Evolutionary conservation across 2,888 invertebrate genomes (phyloP).

Genomic region (Spicauda simplicius): DNA sequence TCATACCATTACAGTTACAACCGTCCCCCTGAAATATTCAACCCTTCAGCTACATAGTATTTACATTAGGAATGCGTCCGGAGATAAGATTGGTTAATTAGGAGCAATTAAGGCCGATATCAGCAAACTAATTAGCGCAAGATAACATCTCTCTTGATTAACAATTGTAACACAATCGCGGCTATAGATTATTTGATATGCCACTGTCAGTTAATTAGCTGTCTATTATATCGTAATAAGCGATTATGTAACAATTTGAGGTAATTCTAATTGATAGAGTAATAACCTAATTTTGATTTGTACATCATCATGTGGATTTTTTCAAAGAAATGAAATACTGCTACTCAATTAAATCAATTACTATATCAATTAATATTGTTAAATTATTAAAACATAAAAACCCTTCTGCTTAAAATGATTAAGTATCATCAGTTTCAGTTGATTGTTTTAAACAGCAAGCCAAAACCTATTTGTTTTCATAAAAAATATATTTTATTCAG

Average conservation of each 20-base stretch:
- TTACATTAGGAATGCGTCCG: conserved; percentile 23
- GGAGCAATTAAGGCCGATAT: conserved; percentile 43
- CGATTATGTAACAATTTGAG: conserved; percentile 31
- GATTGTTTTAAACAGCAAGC: too few species aligned
- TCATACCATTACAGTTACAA: too few species aligned
- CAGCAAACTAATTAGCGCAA: conserved; percentile 46
- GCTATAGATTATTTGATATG: conserved; percentile 17
- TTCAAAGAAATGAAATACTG: too few species aligned
- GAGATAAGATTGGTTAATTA: conserved; percentile 46
- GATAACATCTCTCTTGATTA: conserved; percentile 48
- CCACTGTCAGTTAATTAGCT: conserved; percentile 28
- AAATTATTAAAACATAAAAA: too few species aligned
- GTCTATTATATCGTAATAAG: conserved; percentile 33
- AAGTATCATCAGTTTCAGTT: too few species aligned
- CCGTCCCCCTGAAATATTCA: conserved; percentile 20
- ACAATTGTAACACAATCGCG: conserved; percentile 42
- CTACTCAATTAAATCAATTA: too few species aligned
- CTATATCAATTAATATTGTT: too few species aligned
- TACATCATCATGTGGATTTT: too few species aligned
- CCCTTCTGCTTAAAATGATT: too few species aligned
- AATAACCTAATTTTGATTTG: background rate
- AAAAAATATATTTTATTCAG: too few species aligned
- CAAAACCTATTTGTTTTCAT: too few species aligned
- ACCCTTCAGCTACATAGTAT: conserved; percentile 9
- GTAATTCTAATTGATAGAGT: conserved; percentile 43